These are phyloP conservation scores for Chelonia mydas DNA, from an alignment of 2,797 vertebrate species.

Conservation along the genomic window DNA sequence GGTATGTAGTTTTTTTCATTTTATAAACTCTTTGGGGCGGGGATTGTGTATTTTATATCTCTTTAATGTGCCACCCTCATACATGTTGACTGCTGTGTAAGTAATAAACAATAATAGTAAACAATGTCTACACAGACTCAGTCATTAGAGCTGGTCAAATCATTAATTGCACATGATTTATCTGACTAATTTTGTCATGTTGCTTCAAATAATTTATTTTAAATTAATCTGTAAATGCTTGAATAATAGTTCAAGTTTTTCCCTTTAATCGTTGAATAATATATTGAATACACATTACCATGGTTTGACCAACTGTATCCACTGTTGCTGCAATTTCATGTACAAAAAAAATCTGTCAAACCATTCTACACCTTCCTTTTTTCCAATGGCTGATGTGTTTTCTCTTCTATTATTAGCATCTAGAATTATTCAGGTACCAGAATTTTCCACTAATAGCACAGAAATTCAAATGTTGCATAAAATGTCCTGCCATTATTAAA, in stretches of 20 bases:
- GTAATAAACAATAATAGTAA: neutral
- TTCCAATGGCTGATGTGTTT: neutral
- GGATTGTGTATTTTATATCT: neutral
- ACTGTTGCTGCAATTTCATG: neutral
- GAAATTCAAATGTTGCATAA: neutral
- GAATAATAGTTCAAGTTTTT: neutral
- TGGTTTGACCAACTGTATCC: neutral
- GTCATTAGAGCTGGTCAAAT: neutral
- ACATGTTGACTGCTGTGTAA: neutral
- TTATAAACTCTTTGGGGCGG: neutral
- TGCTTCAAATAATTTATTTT: slow-evolving; percentile 48
- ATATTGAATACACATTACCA: slow-evolving; percentile 4
- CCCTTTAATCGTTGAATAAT: slow-evolving; percentile 30
- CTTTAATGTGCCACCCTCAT: neutral
- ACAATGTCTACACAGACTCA: neutral
- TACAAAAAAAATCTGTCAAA: neutral
- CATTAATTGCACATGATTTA: slow-evolving; percentile 45
- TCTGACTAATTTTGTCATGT: slow-evolving; percentile 28
- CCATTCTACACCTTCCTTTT: neutral
- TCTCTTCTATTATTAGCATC: slow-evolving; percentile 13
- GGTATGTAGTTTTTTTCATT: neutral
- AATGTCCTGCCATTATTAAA: neutral
- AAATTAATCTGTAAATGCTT: slow-evolving; percentile 26
- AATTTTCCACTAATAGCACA: neutral
- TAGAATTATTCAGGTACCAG: neutral